phyloP scores from a whole-genome alignment of 2,888 invertebrate species.

The Drosophila paramelanica region DNA sequence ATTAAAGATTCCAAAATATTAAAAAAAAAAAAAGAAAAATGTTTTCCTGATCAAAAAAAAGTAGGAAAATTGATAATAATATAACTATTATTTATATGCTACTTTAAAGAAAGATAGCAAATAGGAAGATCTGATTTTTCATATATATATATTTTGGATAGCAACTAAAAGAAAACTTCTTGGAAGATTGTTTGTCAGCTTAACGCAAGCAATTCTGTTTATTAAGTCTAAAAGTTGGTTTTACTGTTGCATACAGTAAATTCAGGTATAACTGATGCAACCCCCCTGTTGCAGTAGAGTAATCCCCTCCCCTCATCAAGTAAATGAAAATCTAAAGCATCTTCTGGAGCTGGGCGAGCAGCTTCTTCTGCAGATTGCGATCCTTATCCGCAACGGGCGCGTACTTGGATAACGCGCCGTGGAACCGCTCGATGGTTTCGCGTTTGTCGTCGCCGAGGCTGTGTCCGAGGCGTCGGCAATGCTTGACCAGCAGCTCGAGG shows the following conservation, averaged over 20 bases:
- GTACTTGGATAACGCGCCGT: background rate
- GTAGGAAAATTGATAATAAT: no score
- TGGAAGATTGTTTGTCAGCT: background rate
- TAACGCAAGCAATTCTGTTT: background rate
- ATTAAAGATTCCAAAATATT: no score
- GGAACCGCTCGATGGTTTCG: background rate
- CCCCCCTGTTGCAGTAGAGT: background rate
- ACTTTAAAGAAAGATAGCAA: no score
- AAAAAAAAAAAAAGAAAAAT: no score
- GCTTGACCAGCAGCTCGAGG: slow-evolving; percentile 33
- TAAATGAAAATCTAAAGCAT: background rate
- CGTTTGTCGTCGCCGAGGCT: background rate
- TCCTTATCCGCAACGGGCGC: slow-evolving; percentile 11
- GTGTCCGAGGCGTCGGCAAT: slow-evolving; percentile 16
- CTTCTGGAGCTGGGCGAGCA: slow-evolving; percentile 17
- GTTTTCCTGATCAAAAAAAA: no score
- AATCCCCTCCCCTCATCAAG: slow-evolving; percentile 2
- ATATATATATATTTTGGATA: no score
- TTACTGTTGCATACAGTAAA: no score
- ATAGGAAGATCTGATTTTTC: no score
- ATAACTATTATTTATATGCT: no score
- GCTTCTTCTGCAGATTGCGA: slow-evolving; percentile 9
- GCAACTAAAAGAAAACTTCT: background rate
- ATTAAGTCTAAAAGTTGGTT: background rate
- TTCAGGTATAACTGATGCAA: background rate